These are phyloP conservation scores for Sthenelais limicola DNA, from an alignment of 2,888 invertebrate genomes.

Conservation along the genomic window DNA sequence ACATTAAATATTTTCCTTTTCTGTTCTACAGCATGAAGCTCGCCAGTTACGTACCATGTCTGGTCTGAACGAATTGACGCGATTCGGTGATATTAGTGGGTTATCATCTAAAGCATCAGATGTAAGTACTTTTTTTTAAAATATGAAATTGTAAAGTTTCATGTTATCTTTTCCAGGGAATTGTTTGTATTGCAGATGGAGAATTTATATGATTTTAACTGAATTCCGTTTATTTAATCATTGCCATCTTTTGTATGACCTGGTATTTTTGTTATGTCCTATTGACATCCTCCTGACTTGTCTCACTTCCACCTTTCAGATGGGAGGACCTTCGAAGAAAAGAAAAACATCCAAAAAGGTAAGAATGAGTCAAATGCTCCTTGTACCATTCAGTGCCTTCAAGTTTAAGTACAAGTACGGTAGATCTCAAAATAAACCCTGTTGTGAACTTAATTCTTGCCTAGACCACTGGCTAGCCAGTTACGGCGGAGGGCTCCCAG, in stretches of 20 bases:
- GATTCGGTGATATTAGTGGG: slow-evolving; percentile 30
- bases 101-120: slow-evolving; percentile 2
- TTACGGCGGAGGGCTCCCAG: too few species aligned
- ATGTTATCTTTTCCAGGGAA: neutral
- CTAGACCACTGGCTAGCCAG: too few species aligned
- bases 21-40: slow-evolving; percentile 17
- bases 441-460: too few species aligned
- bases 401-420: too few species aligned
- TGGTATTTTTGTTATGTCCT: neutral
- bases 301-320: neutral
- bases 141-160: neutral
- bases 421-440: too few species aligned
- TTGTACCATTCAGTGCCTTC: too few species aligned
- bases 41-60: slow-evolving; percentile 33
- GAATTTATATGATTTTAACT: neutral
- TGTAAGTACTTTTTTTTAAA: slow-evolving; percentile 5
- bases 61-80: slow-evolving; percentile 23
- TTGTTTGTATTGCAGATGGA: neutral
- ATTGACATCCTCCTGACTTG: neutral
- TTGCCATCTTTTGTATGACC: too few species aligned
- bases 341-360: slow-evolving; percentile 12
- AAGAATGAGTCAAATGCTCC: neutral
- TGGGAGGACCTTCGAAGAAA: neutral
- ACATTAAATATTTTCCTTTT: neutral
- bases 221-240: neutral